phyloP scores from a whole-genome alignment of 2,797 vertebrate species.

The Takifugu ocellatus region DNA sequence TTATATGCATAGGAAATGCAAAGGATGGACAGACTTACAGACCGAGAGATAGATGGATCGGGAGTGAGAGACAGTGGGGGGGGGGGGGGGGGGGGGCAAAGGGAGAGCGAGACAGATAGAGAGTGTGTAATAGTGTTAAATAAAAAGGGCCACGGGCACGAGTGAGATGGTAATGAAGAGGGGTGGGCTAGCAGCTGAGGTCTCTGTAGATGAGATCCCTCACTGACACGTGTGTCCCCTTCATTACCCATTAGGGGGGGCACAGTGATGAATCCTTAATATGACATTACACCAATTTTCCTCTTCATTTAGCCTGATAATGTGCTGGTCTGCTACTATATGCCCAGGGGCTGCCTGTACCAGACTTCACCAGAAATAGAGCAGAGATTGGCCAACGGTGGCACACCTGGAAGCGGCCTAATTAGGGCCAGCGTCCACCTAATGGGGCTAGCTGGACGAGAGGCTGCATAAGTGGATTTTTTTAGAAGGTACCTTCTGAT shows the following conservation, averaged over 20 bases:
- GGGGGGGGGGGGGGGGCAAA: conserved; percentile 9
- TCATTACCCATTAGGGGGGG: conserved; percentile 81
- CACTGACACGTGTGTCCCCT: conserved; percentile 73
- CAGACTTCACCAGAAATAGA: conserved; percentile 81
- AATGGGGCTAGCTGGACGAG: conserved; percentile 75
- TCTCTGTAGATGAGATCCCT: conserved; percentile 72
- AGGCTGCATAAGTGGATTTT: conserved; percentile 55
- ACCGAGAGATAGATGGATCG: conserved; percentile 17
- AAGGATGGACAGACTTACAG: conserved; percentile 6
- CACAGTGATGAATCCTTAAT: conserved; percentile 97
- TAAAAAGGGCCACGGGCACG: conserved; percentile 67
- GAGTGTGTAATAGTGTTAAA: conserved; percentile 63
- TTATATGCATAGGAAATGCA: conserved; percentile 58
- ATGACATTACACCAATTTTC: conserved; percentile 99
- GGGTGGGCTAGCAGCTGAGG: conserved; percentile 71
- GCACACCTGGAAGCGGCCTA: conserved; percentile 80
- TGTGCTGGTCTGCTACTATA: conserved; percentile 86
- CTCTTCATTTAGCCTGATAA: conserved; percentile 95
- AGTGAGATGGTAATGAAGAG: conserved; percentile 65
- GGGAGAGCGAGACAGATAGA: conserved; percentile 4
- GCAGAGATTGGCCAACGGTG: conserved; percentile 67
- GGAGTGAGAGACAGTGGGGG: conserved; percentile 14
- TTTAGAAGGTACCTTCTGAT: conserved; percentile 42
- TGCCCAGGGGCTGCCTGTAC: conserved; percentile 76
- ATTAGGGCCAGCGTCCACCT: conserved; percentile 71